These are phyloP conservation scores for Pseudonaja textilis DNA, from an alignment of 2,113 vertebrate species.

Conservation along the genomic window DNA sequence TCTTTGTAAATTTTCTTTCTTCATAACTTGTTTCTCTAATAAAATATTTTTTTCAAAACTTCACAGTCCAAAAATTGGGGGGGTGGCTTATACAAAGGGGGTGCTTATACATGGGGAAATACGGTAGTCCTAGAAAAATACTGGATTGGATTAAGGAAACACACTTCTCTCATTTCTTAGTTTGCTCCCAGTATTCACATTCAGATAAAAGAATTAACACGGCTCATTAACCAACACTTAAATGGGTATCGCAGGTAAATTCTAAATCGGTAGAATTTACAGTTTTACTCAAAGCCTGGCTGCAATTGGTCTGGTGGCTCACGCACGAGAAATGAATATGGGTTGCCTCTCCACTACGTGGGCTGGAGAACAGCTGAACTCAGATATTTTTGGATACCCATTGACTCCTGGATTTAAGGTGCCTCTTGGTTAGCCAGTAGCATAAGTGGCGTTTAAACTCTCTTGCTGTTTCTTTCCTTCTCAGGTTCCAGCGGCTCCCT, in stretches of 20 bases:
- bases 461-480: background rate
- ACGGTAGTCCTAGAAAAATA: background rate
- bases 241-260: too few relatives aligned
- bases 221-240: background rate
- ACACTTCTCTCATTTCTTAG: background rate
- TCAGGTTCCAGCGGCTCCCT: constrained; percentile 81
- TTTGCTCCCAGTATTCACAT: background rate
- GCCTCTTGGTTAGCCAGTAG: background rate
- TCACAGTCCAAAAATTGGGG: too few relatives aligned
- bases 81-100: too few relatives aligned
- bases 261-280: background rate
- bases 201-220: background rate
- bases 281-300: background rate
- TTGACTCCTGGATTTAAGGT: background rate
- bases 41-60: too few relatives aligned
- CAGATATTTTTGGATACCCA: background rate
- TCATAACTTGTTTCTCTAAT: too few relatives aligned
- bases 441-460: background rate
- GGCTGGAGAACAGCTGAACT: background rate
- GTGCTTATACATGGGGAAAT: too few relatives aligned
- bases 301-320: background rate
- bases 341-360: background rate
- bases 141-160: background rate
- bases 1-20: too few relatives aligned
- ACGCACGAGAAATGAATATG: background rate